These are phyloP conservation scores for Trichogramma evanescens DNA, from an alignment of 2,888 invertebrate genomes.

Conservation along the genomic window DNA sequence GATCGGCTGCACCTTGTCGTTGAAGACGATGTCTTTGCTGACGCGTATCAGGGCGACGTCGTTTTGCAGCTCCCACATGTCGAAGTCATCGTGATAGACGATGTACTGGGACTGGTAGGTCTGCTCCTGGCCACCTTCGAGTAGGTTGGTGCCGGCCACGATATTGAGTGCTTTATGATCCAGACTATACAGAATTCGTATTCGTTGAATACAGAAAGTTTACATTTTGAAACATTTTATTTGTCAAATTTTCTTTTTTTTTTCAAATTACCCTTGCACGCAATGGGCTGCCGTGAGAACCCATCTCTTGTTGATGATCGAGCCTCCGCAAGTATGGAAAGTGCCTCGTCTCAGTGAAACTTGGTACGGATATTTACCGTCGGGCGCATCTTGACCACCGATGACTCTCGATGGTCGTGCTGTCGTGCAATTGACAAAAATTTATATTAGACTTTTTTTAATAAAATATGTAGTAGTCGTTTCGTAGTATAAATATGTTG, in stretches of 20 bases:
- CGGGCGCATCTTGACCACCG: slow-evolving; percentile 51
- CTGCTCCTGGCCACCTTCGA: slow-evolving; percentile 34
- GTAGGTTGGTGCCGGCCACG: slow-evolving; percentile 34
- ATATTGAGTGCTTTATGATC: slow-evolving; percentile 26
- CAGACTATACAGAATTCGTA: not conserved
- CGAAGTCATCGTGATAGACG: slow-evolving; percentile 24
- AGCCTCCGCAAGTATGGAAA: slow-evolving; percentile 55
- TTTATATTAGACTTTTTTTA: too few relatives aligned
- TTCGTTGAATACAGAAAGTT: not conserved
- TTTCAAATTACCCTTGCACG: slow-evolving; percentile 14
- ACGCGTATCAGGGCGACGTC: slow-evolving; percentile 35
- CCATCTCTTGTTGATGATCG: slow-evolving; percentile 50
- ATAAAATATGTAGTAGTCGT: too few relatives aligned
- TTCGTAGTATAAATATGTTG: too few relatives aligned
- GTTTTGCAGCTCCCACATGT: slow-evolving; percentile 14
- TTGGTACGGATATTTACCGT: slow-evolving; percentile 52
- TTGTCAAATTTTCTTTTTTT: not conserved
- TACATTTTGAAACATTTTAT: not conserved
- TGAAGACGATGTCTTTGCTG: slow-evolving; percentile 24
- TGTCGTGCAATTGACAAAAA: too few relatives aligned
- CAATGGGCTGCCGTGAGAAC: slow-evolving; percentile 47
- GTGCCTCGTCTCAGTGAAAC: slow-evolving; percentile 49
- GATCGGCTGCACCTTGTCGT: slow-evolving; percentile 28
- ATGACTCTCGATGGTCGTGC: slow-evolving; percentile 24
- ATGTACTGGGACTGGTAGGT: slow-evolving; percentile 21